Evolutionary conservation across 1,140 invertebrate genomes (phyloP).

Genomic region (Drosophila nasuta): DNA sequence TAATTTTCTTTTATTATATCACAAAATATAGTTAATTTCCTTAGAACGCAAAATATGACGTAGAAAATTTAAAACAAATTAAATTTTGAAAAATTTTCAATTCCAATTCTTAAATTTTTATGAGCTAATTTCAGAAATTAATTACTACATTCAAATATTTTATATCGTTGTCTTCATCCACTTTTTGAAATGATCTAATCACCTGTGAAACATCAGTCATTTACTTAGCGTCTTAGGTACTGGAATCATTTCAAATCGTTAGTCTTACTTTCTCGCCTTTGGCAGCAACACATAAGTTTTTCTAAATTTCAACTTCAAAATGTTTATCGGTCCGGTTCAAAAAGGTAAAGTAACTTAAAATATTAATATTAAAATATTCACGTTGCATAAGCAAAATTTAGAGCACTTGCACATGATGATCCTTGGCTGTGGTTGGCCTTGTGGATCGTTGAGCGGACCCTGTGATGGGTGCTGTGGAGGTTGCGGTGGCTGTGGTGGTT

Average conservation of each 20-base stretch:
- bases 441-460: slow-evolving; percentile 41
- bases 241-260: not conserved
- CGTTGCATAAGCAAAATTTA: not conserved
- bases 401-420: slow-evolving; percentile 35
- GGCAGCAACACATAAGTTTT: slow-evolving; percentile 11
- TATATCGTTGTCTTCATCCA: no score
- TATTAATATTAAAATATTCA: not conserved
- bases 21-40: no score
- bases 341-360: slow-evolving; percentile 17
- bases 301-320: slow-evolving; percentile 5
- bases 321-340: slow-evolving; percentile 43
- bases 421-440: slow-evolving; percentile 44
- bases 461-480: slow-evolving; percentile 30
- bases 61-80: no score
- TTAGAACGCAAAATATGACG: no score
- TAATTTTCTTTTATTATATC: no score
- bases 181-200: not conserved
- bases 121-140: no score
- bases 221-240: not conserved
- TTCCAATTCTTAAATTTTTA: no score
- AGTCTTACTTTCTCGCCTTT: not conserved
- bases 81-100: no score
- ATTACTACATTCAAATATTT: no score
- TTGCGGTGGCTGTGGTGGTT: slow-evolving; percentile 22
- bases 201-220: not conserved